Base-by-base conservation (phyloP, 2,113 vertebrate species). In the Crotalus horridus region DNA sequence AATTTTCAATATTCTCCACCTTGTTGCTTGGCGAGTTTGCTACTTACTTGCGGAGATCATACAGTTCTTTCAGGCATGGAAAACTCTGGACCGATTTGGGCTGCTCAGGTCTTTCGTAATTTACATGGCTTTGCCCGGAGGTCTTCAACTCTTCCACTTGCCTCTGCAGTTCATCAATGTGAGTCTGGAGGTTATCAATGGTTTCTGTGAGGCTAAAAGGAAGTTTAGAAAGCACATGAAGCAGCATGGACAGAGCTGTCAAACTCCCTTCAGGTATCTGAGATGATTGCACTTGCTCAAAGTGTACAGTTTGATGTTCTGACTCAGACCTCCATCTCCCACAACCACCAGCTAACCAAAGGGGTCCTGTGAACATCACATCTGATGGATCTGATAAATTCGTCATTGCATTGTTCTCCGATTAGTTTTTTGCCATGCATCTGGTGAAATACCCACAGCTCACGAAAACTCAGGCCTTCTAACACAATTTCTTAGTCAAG, bases 151-250 rank as follows among this genome's bases (percentile, higher is more conserved):
- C 98, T 91, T 99, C 98, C 94, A 99, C 97, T 95, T 99, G 98
- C 91, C 89, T 96, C 86, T 99, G 99, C n/a, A 99, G 98, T 95
- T 98, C 98, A 94, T 99, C 99, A 91, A 99, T 98, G 96, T 99
- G 98, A 48, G 95, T 96, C 90, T 99, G 99, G 21, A 99, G 98
- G 55, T 96, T 96, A 91, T 99, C 98, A 74, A 98, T 98, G 0
- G 98, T 99, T 92, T 99, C 99, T 0, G 97, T 98, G 95, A 99
- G 96, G 95, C 99, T 99, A 96, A 87, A 64, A 88, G 93, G 74
- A 89, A 26, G 94, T 2, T 43, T n/a, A n/a, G 23, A 24, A 29
- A 51, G 12, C 15, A 4, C 53, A 21, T 6, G 1, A 1, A 85
- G 26, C 61, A 21, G 6, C 10, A 6, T 43, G 91, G 10, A 90